phyloP scores from a whole-genome alignment of 2,888 invertebrate genomes.

The Meandrusa payeni region DNA sequence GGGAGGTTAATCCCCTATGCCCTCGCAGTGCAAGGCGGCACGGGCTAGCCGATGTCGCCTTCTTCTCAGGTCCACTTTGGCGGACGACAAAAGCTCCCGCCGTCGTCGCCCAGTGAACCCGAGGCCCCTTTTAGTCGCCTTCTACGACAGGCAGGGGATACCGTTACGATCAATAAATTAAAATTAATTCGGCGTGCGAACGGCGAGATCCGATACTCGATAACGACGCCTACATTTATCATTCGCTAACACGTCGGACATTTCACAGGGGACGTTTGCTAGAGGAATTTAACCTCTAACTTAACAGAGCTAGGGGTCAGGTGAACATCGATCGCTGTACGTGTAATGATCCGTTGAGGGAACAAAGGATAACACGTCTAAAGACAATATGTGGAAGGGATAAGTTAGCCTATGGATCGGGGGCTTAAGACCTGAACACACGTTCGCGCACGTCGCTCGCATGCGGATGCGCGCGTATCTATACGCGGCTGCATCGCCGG shows the following conservation, averaged over 20 bases:
- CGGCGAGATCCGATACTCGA: slow-evolving; percentile 79
- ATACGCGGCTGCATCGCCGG: slow-evolving; percentile 56
- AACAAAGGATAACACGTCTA: slow-evolving; percentile 74
- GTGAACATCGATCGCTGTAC: slow-evolving; percentile 48
- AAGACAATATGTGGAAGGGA: slow-evolving; percentile 69
- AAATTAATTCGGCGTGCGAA: slow-evolving; percentile 81
- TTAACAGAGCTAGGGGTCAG: slow-evolving; percentile 51
- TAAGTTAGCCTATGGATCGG: slow-evolving; percentile 58
- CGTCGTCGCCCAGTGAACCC: too few species aligned
- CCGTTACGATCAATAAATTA: slow-evolving; percentile 81
- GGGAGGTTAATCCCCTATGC: too few species aligned
- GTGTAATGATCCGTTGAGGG: slow-evolving; percentile 62
- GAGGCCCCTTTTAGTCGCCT: too few species aligned
- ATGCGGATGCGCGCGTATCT: slow-evolving; percentile 65
- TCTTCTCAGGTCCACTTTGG: too few species aligned
- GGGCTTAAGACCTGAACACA: slow-evolving; percentile 39
- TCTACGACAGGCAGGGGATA: too few species aligned
- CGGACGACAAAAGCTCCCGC: too few species aligned
- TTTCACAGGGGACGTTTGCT: slow-evolving; percentile 62
- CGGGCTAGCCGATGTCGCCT: too few species aligned
- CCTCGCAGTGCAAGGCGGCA: too few species aligned
- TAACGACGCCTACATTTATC: slow-evolving; percentile 80
- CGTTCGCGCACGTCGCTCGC: slow-evolving; percentile 53
- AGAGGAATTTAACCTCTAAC: slow-evolving; percentile 62
- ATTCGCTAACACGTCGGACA: slow-evolving; percentile 80